Conservation (phyloP, 2,113 vertebrate species). For the Eupsittula cactorum region DNA sequence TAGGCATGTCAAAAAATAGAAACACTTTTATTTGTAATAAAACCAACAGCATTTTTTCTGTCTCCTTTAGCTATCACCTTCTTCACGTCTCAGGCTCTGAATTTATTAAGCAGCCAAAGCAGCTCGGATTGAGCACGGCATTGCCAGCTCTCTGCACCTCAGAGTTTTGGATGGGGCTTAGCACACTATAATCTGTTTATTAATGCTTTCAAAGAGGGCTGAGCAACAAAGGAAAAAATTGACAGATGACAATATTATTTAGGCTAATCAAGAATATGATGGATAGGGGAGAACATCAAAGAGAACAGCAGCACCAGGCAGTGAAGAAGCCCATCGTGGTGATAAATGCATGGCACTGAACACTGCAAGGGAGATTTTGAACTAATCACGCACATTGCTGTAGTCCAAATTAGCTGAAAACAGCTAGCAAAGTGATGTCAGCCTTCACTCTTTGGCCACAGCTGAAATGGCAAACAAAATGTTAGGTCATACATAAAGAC, state of each 20-base stretch:
- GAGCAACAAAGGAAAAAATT: constrained; percentile 1
- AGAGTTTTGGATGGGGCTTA: not conserved
- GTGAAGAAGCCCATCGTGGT: not conserved
- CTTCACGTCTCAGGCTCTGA: not conserved
- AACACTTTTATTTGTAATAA: not conserved
- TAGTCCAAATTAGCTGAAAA: constrained; percentile 28
- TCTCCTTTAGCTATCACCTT: not conserved
- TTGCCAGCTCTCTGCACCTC: not conserved
- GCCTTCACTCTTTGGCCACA: not conserved
- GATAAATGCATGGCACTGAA: not conserved
- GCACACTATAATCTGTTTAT: constrained; percentile 7
- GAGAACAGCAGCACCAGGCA: not conserved
- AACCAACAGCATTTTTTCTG: not conserved
- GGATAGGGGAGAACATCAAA: constrained; percentile 1
- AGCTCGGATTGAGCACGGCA: not conserved
- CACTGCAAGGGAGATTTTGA: not conserved
- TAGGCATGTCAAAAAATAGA: not conserved
- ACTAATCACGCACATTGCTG: constrained; percentile 2
- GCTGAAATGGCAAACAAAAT: constrained; percentile 31
- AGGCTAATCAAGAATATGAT: constrained; percentile 20
- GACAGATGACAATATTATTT: constrained; percentile 35
- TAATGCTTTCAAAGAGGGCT: constrained; percentile 4
- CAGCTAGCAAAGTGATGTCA: constrained; percentile 11
- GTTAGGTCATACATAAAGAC: not conserved
- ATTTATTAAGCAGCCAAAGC: not conserved